Conservation (phyloP, 2,888 invertebrate species). For the Achlya flavicornis region DNA sequence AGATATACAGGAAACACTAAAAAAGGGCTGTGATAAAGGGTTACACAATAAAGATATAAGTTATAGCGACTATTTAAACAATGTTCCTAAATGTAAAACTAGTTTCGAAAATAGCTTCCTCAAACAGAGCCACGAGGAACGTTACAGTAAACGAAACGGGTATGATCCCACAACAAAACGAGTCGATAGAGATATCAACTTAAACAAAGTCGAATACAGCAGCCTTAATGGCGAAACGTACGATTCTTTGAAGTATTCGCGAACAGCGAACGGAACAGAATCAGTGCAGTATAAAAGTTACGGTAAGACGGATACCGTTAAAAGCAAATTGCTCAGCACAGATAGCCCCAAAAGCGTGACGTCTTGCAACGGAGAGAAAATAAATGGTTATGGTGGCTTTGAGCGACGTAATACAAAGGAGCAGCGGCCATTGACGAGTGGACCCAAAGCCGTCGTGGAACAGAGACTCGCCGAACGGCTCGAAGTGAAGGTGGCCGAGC, state of each 20-base stretch:
- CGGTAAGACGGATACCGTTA: constrained; percentile 79
- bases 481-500: constrained; percentile 82
- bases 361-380: constrained; percentile 77
- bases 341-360: constrained; percentile 80
- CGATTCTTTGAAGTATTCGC: constrained; percentile 82
- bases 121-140: constrained; percentile 76
- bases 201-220: constrained; percentile 74
- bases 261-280: constrained; percentile 79
- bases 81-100: constrained; percentile 82
- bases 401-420: constrained; percentile 70
- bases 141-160: constrained; percentile 75
- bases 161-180: constrained; percentile 70
- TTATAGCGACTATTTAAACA: constrained; percentile 77
- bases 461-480: constrained; percentile 78
- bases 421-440: constrained; percentile 70
- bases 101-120: constrained; percentile 81
- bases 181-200: constrained; percentile 73
- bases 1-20: constrained; percentile 78
- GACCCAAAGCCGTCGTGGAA: constrained; percentile 73
- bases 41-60: constrained; percentile 77
- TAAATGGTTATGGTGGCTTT: constrained; percentile 65
- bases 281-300: constrained; percentile 80
- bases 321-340: constrained; percentile 78
- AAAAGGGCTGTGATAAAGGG: constrained; percentile 82
- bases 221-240: constrained; percentile 77